phyloP scores from a whole-genome alignment of 2,797 vertebrate genomes.

The Orestias chungarensis region DNA sequence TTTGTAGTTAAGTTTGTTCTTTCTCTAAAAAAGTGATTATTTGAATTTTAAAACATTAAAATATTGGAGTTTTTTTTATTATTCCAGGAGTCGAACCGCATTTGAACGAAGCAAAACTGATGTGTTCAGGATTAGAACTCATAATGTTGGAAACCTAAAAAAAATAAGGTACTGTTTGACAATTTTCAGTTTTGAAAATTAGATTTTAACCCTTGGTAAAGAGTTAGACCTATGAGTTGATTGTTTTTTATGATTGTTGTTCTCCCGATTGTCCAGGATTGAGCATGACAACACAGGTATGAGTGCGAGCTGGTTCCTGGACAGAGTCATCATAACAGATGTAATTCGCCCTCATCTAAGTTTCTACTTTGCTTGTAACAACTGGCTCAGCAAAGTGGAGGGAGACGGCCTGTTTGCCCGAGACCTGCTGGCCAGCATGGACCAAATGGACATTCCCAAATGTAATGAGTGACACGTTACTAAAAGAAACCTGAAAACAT shows the following conservation, averaged over 20 bases:
- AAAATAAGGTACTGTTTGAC: conserved; percentile 86
- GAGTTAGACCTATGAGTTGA: not conserved
- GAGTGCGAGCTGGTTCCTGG: conserved; percentile 92
- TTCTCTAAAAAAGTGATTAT: not conserved
- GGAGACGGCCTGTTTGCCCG: conserved; percentile 87
- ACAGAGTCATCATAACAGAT: conserved; percentile 90
- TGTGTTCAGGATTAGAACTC: conserved; percentile 94
- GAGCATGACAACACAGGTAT: conserved; percentile 95
- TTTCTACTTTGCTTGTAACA: conserved; percentile 95
- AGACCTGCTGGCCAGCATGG: conserved; percentile 88
- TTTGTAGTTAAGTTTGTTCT: not conserved
- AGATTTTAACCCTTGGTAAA: not conserved
- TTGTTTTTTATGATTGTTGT: not conserved
- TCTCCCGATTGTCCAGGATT: conserved; percentile 78
- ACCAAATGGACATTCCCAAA: conserved; percentile 94
- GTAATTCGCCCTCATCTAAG: conserved; percentile 93
- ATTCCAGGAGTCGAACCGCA: conserved; percentile 90
- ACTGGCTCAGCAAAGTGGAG: conserved; percentile 93
- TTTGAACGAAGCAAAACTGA: conserved; percentile 93
- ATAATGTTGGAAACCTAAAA: conserved; percentile 90
- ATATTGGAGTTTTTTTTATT: conserved; percentile 15
- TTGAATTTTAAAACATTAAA: not conserved
- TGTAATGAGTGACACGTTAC: conserved; percentile 69
- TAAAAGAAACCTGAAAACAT: not conserved
- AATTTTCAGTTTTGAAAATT: not conserved